Evolutionary conservation across 1,140 invertebrate species (phyloP).

Genomic region (Ganaspis sp.): DNA sequence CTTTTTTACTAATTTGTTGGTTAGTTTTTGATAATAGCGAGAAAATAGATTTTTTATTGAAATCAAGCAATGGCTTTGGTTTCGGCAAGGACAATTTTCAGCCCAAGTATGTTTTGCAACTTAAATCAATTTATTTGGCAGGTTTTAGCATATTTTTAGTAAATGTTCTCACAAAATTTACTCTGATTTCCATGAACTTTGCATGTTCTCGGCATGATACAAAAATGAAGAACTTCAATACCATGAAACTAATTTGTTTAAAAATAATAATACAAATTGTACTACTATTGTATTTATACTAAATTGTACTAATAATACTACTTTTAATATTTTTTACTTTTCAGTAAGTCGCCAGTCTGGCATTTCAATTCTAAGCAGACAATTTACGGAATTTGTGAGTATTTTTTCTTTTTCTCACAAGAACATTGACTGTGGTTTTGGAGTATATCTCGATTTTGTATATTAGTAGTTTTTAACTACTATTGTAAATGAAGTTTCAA

Average conservation of each 20-base stretch:
- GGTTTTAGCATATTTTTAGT: not conserved
- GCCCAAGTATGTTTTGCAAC: constrained; percentile 62
- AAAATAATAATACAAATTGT: too few species aligned
- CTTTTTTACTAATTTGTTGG: not conserved
- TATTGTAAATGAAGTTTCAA: too few species aligned
- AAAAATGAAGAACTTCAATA: not conserved
- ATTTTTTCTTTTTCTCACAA: not conserved
- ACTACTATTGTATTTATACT: too few species aligned
- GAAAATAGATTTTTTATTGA: not conserved
- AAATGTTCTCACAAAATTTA: not conserved
- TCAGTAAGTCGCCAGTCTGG: constrained; percentile 64
- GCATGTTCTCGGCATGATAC: not conserved
- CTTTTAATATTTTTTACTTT: constrained; percentile 51
- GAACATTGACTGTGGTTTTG: too few species aligned
- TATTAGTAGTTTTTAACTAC: not conserved
- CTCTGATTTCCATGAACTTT: not conserved
- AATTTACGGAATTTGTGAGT: constrained; percentile 68
- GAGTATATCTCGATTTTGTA: constrained; percentile 29
- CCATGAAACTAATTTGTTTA: not conserved
- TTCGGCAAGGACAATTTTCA: constrained; percentile 64
- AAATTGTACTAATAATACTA: too few species aligned
- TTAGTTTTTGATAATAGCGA: not conserved
- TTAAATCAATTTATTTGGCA: not conserved
- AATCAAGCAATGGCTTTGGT: constrained; percentile 67
- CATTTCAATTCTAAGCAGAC: constrained; percentile 56